Evolutionary conservation across 2,797 vertebrate genomes (phyloP).

Genomic region (Stomatorhinus walkeri): DNA sequence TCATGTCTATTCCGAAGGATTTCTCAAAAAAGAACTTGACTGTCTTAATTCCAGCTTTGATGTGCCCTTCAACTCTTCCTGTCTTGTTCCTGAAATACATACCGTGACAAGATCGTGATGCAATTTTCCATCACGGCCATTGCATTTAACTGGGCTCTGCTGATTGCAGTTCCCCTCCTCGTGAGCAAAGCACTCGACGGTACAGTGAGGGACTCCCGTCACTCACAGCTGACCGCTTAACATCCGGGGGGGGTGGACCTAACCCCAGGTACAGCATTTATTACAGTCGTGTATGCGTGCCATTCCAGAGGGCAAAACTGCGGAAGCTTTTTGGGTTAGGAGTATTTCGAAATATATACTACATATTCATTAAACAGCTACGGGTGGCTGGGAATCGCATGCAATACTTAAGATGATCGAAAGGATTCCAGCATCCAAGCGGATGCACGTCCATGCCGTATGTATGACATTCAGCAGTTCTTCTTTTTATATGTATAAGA

Average conservation of each 20-base stretch:
- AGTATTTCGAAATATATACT: neutral
- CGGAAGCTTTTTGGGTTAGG: neutral
- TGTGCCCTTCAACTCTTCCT: neutral
- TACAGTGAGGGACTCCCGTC: neutral
- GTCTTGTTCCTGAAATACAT: neutral
- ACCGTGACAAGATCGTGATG: neutral
- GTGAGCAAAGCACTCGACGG: neutral
- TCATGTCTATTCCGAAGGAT: conserved; percentile 24
- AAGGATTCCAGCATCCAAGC: neutral
- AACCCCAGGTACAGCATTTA: neutral
- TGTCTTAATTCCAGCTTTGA: neutral
- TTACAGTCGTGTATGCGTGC: neutral
- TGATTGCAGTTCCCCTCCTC: neutral
- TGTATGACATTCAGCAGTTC: neutral
- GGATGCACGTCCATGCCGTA: neutral
- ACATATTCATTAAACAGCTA: neutral
- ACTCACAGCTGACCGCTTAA: neutral
- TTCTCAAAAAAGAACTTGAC: neutral
- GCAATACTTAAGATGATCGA: neutral
- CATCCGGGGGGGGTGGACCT: neutral
- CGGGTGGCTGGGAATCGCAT: neutral
- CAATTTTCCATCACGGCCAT: neutral
- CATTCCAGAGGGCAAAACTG: neutral
- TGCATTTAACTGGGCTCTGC: neutral
- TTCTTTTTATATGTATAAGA: neutral